Base-by-base conservation (phyloP, 2,113 vertebrate genomes). In the Thryonomys swinderianus region DNA sequence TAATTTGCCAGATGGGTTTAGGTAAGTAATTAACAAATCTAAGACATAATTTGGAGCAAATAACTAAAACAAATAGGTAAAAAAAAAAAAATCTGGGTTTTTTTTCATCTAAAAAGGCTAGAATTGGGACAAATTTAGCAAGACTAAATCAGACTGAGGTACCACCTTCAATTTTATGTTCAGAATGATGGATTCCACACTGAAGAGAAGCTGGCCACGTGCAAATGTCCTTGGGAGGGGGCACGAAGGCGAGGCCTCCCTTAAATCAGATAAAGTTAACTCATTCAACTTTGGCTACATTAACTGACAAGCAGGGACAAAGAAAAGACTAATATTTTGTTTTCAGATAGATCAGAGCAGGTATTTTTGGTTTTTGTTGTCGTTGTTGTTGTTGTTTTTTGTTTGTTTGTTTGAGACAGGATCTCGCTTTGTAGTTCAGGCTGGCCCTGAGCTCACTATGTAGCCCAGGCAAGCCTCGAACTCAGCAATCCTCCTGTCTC, bases 11-110 rank as follows among this genome's bases (percentile, higher is more conserved):
- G 57, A 53, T 66, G 64, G 53, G 7, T n/a, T 96, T 83, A 74
- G 7, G 27, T 67, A 62, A 96, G 76, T 42, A 7, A 20, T 55
- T 37, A 73, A 69, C 5, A 96, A 67, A 95, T 71, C 25, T 73
- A 42, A 87, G 17, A 90, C 14, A 32, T 57, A 76, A 90, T 79
- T 67, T 87, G 40, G 21, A 74, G 30, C 45, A 94, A 92, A 90
- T 55, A 74, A 85, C 25, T 80, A 87, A 73, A 84, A 87, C 55
- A 4, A 94, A 66, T 9, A 74, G 12, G n/a, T 42, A 34, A 73
- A 88, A 91, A 1, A 67, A 34, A 73, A 88, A 91, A 1, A 67
- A 93, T 67, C 13, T 64, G 34, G 9, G 53, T 30, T 48, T 55
- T 85, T 51, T 81, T 82, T 51, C 32, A 67, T 45, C 4, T 61